These are phyloP conservation scores for Branchellion lobata DNA, from an alignment of 2,888 invertebrate species.

Conservation along the genomic window DNA sequence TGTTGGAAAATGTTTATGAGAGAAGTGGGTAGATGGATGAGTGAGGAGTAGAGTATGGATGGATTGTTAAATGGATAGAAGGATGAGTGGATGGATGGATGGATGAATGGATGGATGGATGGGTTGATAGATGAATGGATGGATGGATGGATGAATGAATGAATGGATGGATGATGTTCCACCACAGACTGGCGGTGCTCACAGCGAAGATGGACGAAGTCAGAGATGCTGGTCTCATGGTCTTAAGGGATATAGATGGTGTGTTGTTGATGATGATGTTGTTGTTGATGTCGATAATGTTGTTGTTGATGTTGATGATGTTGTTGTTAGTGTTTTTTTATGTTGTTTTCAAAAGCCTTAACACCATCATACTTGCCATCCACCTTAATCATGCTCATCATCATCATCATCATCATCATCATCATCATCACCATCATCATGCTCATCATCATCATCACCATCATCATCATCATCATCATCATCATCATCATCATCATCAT, in stretches of 20 bases:
- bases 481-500: slow-evolving; percentile 42
- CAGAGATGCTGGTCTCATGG: too few species aligned
- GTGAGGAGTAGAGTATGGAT: too few species aligned
- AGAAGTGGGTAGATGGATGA: background rate
- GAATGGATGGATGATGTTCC: background rate
- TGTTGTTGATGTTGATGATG: too few species aligned
- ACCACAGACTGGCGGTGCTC: background rate
- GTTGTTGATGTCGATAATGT: too few species aligned
- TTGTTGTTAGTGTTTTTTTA: too few species aligned
- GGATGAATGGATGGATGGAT: background rate
- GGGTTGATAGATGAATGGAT: background rate
- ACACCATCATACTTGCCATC: background rate
- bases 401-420: slow-evolving; percentile 5
- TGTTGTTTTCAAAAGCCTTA: too few species aligned
- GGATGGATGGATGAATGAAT: background rate
- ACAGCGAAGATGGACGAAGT: slow-evolving; percentile 16
- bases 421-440: slow-evolving; percentile 40
- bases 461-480: slow-evolving; percentile 40
- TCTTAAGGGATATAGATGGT: too few species aligned
- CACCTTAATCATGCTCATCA: background rate
- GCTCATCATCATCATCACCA: slow-evolving; percentile 35
- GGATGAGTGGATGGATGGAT: background rate
- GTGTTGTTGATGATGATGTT: too few species aligned
- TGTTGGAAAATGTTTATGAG: background rate
- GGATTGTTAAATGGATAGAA: background rate